These are phyloP conservation scores for Eolophus roseicapilla DNA, from an alignment of 2,113 vertebrate genomes.

Conservation along the genomic window DNA sequence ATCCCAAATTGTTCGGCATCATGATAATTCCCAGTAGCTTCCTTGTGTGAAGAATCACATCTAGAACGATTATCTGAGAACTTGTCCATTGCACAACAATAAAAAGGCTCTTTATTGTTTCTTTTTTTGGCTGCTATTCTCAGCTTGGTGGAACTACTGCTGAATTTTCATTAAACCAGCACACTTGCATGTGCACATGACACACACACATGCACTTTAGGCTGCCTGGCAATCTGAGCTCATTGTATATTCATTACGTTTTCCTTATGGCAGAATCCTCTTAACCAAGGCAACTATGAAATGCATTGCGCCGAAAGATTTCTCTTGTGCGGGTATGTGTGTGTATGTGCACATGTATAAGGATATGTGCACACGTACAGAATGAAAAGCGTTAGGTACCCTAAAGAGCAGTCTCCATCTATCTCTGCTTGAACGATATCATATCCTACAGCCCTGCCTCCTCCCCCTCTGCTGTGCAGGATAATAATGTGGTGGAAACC, in stretches of 20 bases:
- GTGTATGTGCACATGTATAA: accelerated
- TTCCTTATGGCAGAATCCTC: not conserved
- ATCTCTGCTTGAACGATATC: not conserved
- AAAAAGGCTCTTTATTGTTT: conserved; percentile 27
- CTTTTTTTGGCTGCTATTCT: not conserved
- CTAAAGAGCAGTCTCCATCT: not conserved
- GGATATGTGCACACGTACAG: accelerated
- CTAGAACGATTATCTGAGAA: conserved; percentile 60
- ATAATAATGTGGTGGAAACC: conserved; percentile 34
- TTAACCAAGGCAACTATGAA: not conserved
- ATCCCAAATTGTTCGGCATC: not conserved
- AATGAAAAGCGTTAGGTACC: not conserved
- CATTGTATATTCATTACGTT: conserved; percentile 10
- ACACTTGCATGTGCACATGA: not conserved
- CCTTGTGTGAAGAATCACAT: not conserved
- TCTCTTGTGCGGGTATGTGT: not conserved
- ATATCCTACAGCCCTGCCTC: not conserved
- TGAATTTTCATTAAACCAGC: conserved; percentile 56
- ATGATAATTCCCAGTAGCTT: not conserved
- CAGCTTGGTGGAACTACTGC: conserved; percentile 32
- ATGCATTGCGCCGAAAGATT: accelerated
- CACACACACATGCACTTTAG: not conserved
- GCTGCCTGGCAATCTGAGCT: not conserved
- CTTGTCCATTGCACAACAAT: conserved; percentile 22
- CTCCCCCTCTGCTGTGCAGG: not conserved